Base-by-base conservation (phyloP, 2,113 vertebrate genomes). In the Hymenochirus boettgeri region DNA sequence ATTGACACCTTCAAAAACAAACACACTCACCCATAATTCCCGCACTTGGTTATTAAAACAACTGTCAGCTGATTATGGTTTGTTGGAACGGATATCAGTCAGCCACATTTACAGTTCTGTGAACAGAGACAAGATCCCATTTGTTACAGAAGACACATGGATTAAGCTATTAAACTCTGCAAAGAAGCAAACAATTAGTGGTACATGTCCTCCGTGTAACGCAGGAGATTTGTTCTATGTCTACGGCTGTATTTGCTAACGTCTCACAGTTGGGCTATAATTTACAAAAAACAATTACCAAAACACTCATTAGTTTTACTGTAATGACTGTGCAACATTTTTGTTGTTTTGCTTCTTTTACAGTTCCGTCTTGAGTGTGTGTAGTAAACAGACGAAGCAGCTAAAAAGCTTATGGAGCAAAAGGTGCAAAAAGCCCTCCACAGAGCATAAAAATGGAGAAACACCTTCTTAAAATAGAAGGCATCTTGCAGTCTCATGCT, bases 241-340 rank as follows among this genome's bases (percentile, higher is more conserved):
- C 39, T 42, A 17, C n/a, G 39, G 39, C 13, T n/a, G 39, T 7
- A 42, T n/a, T 42, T 42, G 39, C 39, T 42, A 42, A 42, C n/a
- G 39, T 42, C 39, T 42, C 39, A 42, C 39, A n/a, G 39, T 42
- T 42, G 39, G 39, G 39, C 39, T 42, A 42, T 42, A 42, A 42
- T 42, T 42, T 42, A 42, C 39, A 42, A 42, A 42, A n/a, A 6
- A 13, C 39, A 42, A 42, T 42, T 42, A 42, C 39, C 39, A 42
- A 42, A 42, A 15, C 39, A 18, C 39, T 42, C 15, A 42, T 42
- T 42, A 42, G 39, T 42, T 42, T 42, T 42, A 42, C 39, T 42
- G 39, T 48, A 21, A 22, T 11, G 19, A 48, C 13, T 22, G 18
- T 48, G 46, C 19, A 48, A 48, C 46, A 48, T 48, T 22, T 48